Percentiles rank a stretch among this genome's conserved stretches.
Evolutionary conservation across 2,797 vertebrate genomes (phyloP).

Genomic region (Astyanax mexicanus): DNA sequence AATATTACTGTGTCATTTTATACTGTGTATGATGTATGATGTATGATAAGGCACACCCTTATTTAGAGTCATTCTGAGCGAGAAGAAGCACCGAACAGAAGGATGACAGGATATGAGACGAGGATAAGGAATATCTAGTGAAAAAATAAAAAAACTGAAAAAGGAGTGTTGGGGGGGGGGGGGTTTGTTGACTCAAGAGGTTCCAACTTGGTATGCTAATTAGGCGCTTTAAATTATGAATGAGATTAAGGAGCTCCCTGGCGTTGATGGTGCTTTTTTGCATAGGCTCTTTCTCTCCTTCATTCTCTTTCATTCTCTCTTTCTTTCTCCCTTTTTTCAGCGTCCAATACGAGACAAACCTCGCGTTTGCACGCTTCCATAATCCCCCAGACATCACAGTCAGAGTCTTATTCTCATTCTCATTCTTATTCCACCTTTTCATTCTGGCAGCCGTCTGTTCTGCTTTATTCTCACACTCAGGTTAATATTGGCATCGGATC

Average conservation of each 20-base stretch:
- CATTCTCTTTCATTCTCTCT: too few species aligned
- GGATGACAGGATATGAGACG: not conserved
- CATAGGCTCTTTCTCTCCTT: conserved; percentile 31
- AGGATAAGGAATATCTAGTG: not conserved
- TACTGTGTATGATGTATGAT: too few species aligned
- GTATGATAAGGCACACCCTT: too few species aligned
- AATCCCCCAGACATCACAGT: conserved; percentile 43
- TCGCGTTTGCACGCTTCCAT: conserved; percentile 22
- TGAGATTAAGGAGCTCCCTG: conserved; percentile 73
- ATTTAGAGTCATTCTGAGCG: not conserved
- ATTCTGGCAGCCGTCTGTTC: not conserved
- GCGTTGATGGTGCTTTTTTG: conserved; percentile 61
- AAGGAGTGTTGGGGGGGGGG: too few species aligned
- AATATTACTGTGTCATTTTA: too few species aligned
- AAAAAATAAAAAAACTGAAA: not conserved
- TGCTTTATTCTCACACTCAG: not conserved
- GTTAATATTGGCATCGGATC: conserved; percentile 38
- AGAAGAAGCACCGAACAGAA: conserved; percentile 2
- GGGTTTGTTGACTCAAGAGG: conserved; percentile 36
- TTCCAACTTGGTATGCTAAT: conserved; percentile 71
- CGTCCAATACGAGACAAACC: conserved; percentile 30
- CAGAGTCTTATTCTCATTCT: conserved; percentile 22
- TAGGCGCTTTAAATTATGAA: conserved; percentile 75
- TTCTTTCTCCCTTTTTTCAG: too few species aligned
- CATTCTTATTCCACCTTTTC: conserved; percentile 34